A percentile compares a stretch with the other conserved stretches of the same genome.
phyloP scores from a whole-genome alignment of 1,140 invertebrate species.

The Metopolophium dirhodum region DNA sequence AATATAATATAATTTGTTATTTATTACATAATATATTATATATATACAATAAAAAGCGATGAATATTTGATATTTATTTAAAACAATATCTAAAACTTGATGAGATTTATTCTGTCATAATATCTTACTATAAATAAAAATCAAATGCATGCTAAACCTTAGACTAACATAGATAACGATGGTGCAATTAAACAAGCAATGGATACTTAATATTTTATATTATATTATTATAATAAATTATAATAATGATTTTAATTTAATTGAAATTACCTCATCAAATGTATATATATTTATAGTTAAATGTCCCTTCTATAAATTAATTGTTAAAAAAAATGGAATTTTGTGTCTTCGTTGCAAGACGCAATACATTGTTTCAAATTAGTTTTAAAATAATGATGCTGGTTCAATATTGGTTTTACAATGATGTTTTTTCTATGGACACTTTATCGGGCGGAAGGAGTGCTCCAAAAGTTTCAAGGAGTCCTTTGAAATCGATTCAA shows the following conservation, averaged over 20 bases:
- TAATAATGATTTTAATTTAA: background rate
- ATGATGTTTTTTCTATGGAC: background rate
- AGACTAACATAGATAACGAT: background rate
- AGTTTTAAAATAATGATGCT: background rate
- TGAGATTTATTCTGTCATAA: background rate
- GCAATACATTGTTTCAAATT: background rate
- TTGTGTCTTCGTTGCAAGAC: background rate
- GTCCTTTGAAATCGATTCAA: background rate
- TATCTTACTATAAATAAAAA: background rate
- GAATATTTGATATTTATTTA: background rate
- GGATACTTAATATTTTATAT: background rate
- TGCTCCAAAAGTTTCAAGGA: background rate
- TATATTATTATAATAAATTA: background rate
- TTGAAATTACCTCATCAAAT: background rate
- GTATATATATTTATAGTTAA: background rate
- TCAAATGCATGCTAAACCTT: background rate
- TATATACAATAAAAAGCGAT: too few species aligned
- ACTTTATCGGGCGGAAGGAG: background rate
- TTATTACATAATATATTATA: too few species aligned
- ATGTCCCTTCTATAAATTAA: background rate
- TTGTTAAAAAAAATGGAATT: background rate
- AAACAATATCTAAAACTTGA: background rate
- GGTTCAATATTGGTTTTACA: background rate
- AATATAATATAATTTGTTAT: background rate
- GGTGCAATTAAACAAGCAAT: background rate